Evolutionary conservation across 1,140 invertebrate genomes (phyloP).

Genomic region (Drosophila subobscura): DNA sequence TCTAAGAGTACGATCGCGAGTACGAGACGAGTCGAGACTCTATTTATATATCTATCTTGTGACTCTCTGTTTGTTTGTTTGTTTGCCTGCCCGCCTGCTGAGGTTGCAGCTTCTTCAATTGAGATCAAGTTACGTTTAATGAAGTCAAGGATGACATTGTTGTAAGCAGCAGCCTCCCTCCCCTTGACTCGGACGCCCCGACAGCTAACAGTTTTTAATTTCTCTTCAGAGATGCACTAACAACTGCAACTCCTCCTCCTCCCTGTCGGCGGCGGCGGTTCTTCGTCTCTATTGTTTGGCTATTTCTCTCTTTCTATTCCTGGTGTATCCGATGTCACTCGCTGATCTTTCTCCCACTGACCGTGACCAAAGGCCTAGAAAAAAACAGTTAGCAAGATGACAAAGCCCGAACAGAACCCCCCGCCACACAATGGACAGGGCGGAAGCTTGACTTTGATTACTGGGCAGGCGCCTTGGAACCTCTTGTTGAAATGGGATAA

Average conservation of each 20-base stretch:
- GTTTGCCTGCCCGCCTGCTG: constrained; percentile 22
- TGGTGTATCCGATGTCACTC: constrained; percentile 39
- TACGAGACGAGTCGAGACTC: not conserved
- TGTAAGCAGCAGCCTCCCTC: constrained; percentile 37
- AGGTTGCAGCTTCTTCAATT: constrained; percentile 32
- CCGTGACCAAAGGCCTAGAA: constrained; percentile 79
- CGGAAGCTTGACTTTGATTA: constrained; percentile 5
- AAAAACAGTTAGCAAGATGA: constrained; percentile 40
- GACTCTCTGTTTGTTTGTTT: not conserved
- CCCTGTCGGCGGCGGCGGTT: constrained; percentile 31
- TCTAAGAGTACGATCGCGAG: too few relatives aligned
- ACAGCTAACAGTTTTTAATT: constrained; percentile 70
- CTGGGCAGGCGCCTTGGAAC: not conserved
- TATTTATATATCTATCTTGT: constrained; percentile 5
- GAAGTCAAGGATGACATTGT: constrained; percentile 80
- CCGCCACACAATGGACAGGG: constrained; percentile 8
- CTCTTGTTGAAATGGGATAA: too few relatives aligned
- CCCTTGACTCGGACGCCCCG: constrained; percentile 20
- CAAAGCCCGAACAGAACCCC: not conserved
- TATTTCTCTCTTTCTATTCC: not conserved
- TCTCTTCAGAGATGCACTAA: constrained; percentile 25
- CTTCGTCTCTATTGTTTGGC: too few relatives aligned
- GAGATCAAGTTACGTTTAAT: constrained; percentile 54
- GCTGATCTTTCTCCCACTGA: constrained; percentile 55
- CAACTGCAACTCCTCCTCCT: not conserved